Percentiles rank a stretch among this genome's conserved stretches.
Conservation (phyloP, 1,140 invertebrate genomes). For the Melitaea cinxia region DNA sequence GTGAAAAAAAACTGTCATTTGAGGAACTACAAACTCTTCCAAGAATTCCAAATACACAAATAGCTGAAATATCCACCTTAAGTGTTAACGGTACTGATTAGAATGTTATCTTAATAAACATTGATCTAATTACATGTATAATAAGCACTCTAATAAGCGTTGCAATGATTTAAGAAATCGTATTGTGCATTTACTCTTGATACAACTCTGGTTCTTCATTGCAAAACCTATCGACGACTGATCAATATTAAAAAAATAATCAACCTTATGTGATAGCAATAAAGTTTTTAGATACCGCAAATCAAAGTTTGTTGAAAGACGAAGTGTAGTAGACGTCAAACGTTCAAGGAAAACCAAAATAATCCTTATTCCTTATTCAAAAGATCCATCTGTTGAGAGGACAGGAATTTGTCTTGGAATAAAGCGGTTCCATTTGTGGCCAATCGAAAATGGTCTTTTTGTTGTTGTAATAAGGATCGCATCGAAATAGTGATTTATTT, state of each 20-base stretch:
- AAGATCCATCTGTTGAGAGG: conserved; percentile 25
- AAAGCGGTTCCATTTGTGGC: conserved; percentile 27
- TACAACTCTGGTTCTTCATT: conserved; percentile 35
- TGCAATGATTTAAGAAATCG: conserved; percentile 31
- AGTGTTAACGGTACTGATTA: too few relatives aligned
- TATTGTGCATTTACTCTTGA: conserved; percentile 28
- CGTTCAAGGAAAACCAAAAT: conserved; percentile 26
- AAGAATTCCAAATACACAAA: too few relatives aligned
- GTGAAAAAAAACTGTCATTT: too few relatives aligned
- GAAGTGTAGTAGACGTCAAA: conserved; percentile 24
- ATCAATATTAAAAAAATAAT: conserved; percentile 4
- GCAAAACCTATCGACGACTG: conserved; percentile 20
- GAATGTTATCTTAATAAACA: background rate
- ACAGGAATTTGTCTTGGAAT: conserved; percentile 32
- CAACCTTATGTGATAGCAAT: conserved; percentile 6
- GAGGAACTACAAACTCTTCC: too few relatives aligned
- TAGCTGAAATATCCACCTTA: too few relatives aligned
- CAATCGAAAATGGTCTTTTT: conserved; percentile 28
- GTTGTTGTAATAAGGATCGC: conserved; percentile 18
- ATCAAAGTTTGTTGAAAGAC: conserved; percentile 17
- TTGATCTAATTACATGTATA: background rate
- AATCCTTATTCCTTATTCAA: conserved; percentile 29
- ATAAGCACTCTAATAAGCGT: conserved; percentile 23
- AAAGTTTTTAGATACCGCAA: background rate
- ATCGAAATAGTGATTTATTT: conserved; percentile 30